Conservation (phyloP, 2,113 vertebrate species). For the Pelodiscus sinensis region DNA sequence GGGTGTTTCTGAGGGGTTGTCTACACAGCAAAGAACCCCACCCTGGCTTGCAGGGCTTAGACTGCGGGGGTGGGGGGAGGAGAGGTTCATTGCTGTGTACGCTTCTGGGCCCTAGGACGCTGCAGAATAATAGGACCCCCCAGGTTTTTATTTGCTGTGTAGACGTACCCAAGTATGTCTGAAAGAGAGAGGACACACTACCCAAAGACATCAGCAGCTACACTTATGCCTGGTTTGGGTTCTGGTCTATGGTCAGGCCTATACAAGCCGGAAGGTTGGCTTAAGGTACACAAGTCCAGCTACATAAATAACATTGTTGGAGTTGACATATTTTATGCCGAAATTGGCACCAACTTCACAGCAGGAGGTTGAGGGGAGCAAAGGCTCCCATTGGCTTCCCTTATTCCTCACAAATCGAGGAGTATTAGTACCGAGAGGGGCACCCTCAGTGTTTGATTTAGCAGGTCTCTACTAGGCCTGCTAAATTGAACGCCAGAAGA, state of each 20-base stretch:
- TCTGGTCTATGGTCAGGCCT: neutral
- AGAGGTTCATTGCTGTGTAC: neutral
- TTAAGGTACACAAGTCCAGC: too few relatives aligned
- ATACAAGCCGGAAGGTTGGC: too few relatives aligned
- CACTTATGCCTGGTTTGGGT: fast-evolving
- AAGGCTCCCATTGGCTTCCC: too few relatives aligned
- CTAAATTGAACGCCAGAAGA: too few relatives aligned
- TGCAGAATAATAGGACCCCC: neutral
- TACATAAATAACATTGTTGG: too few relatives aligned
- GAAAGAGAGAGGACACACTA: neutral
- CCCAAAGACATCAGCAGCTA: neutral
- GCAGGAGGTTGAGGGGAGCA: too few relatives aligned
- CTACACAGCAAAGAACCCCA: neutral
- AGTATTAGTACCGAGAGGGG: too few relatives aligned
- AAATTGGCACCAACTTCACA: too few relatives aligned
- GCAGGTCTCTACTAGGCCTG: too few relatives aligned
- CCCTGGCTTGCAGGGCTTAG: neutral
- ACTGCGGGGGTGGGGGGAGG: neutral
- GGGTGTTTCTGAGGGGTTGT: neutral
- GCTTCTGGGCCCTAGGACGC: neutral
- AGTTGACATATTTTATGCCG: too few relatives aligned
- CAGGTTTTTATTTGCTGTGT: neutral
- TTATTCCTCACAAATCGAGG: too few relatives aligned
- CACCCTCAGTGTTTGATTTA: too few relatives aligned
- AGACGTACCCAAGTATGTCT: neutral